Conservation (phyloP, 2,888 invertebrate species). For the Lithophane semibrunnea region DNA sequence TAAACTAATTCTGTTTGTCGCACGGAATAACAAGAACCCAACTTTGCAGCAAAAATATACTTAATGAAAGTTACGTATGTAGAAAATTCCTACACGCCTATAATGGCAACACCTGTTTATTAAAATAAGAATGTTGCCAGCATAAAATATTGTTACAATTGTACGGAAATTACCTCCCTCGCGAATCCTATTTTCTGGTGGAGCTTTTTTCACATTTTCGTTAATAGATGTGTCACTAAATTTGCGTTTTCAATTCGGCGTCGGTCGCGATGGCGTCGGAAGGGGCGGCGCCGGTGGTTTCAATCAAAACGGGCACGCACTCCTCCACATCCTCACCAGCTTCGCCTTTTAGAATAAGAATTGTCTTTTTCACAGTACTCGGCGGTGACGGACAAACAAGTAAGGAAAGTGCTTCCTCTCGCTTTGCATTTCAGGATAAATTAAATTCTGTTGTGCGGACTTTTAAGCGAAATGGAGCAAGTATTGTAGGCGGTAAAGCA, state of each 20-base stretch:
- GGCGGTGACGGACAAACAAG: constrained; percentile 74
- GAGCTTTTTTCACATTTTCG: constrained; percentile 82
- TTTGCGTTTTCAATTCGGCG: constrained; percentile 89
- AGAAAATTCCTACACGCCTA: constrained; percentile 54
- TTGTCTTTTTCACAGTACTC: constrained; percentile 89
- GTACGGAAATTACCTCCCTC: constrained; percentile 68
- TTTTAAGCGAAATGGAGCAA: constrained; percentile 5
- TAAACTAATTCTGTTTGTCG: constrained; percentile 28
- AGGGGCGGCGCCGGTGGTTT: constrained; percentile 79
- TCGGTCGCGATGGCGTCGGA: constrained; percentile 72
- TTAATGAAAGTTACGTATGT: constrained; percentile 59
- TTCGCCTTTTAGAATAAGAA: constrained; percentile 90
- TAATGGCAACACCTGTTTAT: constrained; percentile 64
- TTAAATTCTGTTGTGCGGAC: constrained; percentile 8
- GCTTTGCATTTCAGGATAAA: constrained; percentile 37
- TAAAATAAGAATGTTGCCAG: constrained; percentile 65
- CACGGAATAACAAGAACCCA: constrained; percentile 41
- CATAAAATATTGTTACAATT: constrained; percentile 70
- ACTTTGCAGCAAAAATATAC: constrained; percentile 50
- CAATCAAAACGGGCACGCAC: constrained; percentile 90
- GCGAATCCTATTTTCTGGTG: constrained; percentile 81
- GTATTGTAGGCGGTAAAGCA: neutral
- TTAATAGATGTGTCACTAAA: constrained; percentile 90
- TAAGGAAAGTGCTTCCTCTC: constrained; percentile 76
- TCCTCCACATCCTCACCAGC: constrained; percentile 88